Percentiles rank a stretch among this genome's conserved stretches.
Conservation (phyloP, 2,797 vertebrate genomes). For the Myiotriccus ornatus region DNA sequence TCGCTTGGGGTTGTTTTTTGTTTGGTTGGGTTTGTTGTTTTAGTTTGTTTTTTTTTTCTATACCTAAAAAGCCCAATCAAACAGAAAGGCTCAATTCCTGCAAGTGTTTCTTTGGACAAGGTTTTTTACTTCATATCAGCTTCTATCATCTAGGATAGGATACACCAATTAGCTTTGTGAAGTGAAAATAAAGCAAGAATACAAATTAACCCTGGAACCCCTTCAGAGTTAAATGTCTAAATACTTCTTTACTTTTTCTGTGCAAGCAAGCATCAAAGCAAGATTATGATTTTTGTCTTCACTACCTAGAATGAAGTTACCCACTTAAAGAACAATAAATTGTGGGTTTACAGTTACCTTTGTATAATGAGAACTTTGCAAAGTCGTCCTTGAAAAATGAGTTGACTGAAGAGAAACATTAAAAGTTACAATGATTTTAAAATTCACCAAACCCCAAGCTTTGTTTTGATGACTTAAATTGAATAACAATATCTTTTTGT, state of each 20-base stretch:
- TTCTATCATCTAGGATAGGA: background rate
- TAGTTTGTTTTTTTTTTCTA: background rate
- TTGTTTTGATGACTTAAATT: background rate
- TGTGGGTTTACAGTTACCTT: background rate
- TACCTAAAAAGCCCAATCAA: background rate
- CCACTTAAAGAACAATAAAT: background rate
- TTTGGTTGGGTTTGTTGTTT: background rate
- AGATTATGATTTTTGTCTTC: background rate
- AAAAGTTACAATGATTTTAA: background rate
- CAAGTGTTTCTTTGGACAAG: background rate
- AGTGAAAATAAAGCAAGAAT: background rate
- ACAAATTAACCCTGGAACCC: background rate
- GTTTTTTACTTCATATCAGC: background rate
- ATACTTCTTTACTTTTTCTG: background rate
- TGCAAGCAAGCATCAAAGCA: background rate
- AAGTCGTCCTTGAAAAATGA: background rate
- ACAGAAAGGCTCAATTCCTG: background rate
- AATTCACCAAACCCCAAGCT: background rate
- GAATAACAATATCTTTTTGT: background rate
- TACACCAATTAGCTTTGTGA: background rate
- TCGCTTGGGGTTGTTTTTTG: background rate
- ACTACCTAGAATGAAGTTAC: background rate
- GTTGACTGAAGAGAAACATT: background rate
- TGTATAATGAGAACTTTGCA: background rate
- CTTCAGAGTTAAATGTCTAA: background rate